Evolutionary conservation across 2,113 vertebrate genomes (phyloP).

Genomic region (Poeciliopsis occidentalis): DNA sequence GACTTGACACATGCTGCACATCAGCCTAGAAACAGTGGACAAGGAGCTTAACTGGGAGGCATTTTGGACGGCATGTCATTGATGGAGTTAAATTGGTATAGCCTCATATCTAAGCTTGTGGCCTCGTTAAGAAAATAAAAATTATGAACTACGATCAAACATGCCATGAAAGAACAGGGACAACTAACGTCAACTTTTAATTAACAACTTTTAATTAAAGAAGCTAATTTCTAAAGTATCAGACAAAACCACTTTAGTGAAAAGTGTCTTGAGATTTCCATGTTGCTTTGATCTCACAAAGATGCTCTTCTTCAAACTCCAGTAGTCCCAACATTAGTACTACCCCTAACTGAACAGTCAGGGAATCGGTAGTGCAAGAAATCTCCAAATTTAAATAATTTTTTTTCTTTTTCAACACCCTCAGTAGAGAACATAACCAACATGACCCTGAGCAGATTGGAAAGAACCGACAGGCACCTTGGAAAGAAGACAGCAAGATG

Average conservation of each 20-base stretch:
- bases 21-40: conserved; percentile 20
- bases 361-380: not conserved
- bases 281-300: conserved; percentile 35
- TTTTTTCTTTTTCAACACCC: not conserved
- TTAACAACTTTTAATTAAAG: conserved; percentile 29
- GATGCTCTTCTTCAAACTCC: not conserved
- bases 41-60: conserved; percentile 25
- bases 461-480: not conserved
- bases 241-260: not conserved
- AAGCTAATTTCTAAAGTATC: conserved; percentile 10
- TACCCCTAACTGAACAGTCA: not conserved
- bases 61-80: conserved; percentile 25
- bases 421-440: not conserved
- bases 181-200: conserved; percentile 30
- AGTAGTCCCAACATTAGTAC: not conserved
- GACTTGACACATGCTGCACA: conserved; percentile 10
- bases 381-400: not conserved
- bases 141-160: conserved; percentile 40
- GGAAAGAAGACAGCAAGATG: conserved; percentile 26
- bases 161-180: not conserved
- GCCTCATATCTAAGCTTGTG: conserved; percentile 5
- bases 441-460: not conserved
- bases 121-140: conserved; percentile 26
- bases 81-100: conserved; percentile 23
- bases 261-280: conserved; percentile 16